phyloP scores from a whole-genome alignment of 2,113 vertebrate species.

The Dasypus novemcinctus region DNA sequence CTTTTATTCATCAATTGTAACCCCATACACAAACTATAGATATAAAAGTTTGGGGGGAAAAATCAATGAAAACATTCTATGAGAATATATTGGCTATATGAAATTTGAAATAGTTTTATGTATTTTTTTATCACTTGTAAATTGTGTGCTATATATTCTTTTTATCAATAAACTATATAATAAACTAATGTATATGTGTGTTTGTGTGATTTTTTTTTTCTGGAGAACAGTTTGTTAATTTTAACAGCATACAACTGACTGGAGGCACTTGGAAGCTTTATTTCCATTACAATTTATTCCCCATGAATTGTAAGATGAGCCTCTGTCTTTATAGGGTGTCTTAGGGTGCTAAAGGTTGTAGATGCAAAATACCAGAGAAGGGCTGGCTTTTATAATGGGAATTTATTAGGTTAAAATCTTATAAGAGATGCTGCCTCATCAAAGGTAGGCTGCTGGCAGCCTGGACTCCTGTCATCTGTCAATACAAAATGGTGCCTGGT shows the following conservation, averaged over 20 bases:
- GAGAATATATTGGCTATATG: background rate
- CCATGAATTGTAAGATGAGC: slow-evolving; percentile 48
- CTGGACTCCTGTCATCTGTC: too few relatives aligned
- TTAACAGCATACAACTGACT: background rate
- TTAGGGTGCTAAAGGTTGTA: too few relatives aligned
- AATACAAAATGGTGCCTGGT: too few relatives aligned
- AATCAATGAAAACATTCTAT: background rate
- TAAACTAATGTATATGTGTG: background rate
- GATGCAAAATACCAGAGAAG: too few relatives aligned
- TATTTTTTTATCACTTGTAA: background rate
- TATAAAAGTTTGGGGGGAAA: slow-evolving; percentile 41
- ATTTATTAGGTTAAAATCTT: too few relatives aligned
- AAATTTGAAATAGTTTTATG: background rate
- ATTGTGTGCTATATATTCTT: background rate
- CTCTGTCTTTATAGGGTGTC: slow-evolving; percentile 44
- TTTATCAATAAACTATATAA: background rate
- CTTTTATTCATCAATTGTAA: background rate
- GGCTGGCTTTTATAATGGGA: too few relatives aligned
- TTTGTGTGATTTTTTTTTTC: background rate
- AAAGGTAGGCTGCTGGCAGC: too few relatives aligned
- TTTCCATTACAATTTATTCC: slow-evolving; percentile 62
- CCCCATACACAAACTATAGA: background rate
- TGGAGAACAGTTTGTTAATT: background rate
- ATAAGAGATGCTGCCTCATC: too few relatives aligned
- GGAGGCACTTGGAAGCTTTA: slow-evolving; percentile 68